These are phyloP conservation scores for Adoxophyes honmai DNA, from an alignment of 1,140 invertebrate genomes.

Conservation along the genomic window DNA sequence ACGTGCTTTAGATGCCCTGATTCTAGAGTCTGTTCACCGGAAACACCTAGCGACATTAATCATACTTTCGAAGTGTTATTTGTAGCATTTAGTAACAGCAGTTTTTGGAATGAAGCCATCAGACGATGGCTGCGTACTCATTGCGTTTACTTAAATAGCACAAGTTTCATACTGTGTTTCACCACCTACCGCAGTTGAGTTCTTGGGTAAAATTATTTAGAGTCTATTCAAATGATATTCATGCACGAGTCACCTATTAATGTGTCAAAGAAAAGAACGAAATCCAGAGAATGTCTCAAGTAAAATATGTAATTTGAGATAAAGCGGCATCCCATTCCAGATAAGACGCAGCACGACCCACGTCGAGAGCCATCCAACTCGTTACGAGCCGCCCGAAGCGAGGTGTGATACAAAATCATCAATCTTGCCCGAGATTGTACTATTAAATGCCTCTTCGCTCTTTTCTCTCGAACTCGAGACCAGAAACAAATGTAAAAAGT, in stretches of 20 bases:
- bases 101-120: too few species aligned
- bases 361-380: conserved; percentile 71
- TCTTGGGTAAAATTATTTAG: too few species aligned
- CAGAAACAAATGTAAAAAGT: conserved; percentile 78
- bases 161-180: too few species aligned
- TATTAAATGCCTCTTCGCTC: conserved; percentile 76
- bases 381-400: conserved; percentile 73
- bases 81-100: too few species aligned
- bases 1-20: conserved; percentile 16
- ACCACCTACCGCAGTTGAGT: too few species aligned
- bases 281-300: conserved; percentile 61
- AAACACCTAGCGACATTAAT: too few species aligned
- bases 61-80: too few species aligned
- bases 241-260: conserved; percentile 34
- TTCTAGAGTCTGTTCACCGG: not conserved
- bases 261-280: conserved; percentile 39
- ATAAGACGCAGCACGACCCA: conserved; percentile 72
- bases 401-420: conserved; percentile 77
- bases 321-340: conserved; percentile 71
- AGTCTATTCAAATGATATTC: too few species aligned
- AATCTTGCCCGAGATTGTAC: conserved; percentile 76
- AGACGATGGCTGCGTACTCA: too few species aligned
- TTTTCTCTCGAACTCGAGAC: conserved; percentile 71
- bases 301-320: conserved; percentile 77
- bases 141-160: too few species aligned